Evolutionary conservation across 2,113 vertebrate genomes (phyloP).

Genomic region (Pseudopodoces humilis): DNA sequence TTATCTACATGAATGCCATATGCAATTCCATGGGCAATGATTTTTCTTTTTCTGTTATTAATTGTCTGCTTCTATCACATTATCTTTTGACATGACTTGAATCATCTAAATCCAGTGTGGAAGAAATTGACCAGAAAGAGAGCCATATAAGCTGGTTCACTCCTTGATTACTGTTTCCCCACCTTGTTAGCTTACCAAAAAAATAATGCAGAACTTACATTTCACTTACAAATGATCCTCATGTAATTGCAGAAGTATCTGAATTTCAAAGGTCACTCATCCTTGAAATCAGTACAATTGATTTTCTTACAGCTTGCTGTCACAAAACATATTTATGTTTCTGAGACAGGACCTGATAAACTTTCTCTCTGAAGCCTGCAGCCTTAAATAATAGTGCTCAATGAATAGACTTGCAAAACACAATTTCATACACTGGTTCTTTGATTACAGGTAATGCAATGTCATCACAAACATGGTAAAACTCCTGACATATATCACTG

Average conservation of each 20-base stretch:
- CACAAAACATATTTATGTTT: background rate
- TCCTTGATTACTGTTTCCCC: background rate
- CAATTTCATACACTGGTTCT: background rate
- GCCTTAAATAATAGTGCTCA: background rate
- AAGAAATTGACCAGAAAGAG: background rate
- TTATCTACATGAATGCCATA: background rate
- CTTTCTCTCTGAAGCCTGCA: background rate
- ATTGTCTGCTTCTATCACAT: background rate
- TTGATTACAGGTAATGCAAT: background rate
- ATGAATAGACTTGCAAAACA: background rate
- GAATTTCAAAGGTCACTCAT: background rate
- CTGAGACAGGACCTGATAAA: background rate
- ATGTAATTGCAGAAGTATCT: background rate
- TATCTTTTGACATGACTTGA: background rate
- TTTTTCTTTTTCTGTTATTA: background rate
- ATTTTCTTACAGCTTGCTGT: constrained; percentile 7
- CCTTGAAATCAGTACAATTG: constrained; percentile 37
- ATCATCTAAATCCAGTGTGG: background rate
- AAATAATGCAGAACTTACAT: background rate
- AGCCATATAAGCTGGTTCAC: background rate
- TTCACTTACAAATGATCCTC: background rate
- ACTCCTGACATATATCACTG: background rate
- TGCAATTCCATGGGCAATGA: background rate
- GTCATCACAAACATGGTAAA: background rate
- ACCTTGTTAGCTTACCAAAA: background rate